These are phyloP conservation scores for Tragelaphus oryx DNA, from an alignment of 2,797 vertebrate species.

Conservation along the genomic window DNA sequence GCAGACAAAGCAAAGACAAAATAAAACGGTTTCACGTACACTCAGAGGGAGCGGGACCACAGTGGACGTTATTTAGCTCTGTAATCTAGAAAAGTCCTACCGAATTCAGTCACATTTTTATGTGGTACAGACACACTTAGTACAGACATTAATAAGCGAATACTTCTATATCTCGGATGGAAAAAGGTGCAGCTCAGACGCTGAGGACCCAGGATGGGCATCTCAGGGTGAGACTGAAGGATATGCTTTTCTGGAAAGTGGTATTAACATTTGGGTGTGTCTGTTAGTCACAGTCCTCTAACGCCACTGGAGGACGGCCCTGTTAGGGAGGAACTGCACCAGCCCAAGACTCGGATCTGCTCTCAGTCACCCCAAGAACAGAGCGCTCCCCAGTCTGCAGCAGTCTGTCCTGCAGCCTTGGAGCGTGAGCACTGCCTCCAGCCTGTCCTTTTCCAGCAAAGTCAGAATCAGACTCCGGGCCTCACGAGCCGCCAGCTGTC, in stretches of 20 bases:
- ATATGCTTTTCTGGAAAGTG: accelerated
- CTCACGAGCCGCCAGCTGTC: accelerated
- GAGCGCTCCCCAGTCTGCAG: accelerated
- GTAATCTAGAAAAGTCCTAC: background rate
- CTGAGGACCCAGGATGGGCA: background rate
- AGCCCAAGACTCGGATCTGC: accelerated
- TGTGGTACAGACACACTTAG: accelerated
- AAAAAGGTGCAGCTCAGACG: accelerated
- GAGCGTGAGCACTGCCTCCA: accelerated
- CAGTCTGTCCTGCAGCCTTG: accelerated
- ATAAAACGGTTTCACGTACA: accelerated
- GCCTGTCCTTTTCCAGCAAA: background rate
- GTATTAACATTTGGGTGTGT: accelerated
- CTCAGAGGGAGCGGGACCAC: background rate
- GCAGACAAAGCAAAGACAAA: background rate
- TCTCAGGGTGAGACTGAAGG: background rate
- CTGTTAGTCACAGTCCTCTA: accelerated
- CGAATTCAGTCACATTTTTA: background rate
- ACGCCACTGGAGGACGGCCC: accelerated
- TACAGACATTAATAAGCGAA: accelerated
- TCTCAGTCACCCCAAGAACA: accelerated
- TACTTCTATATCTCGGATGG: background rate
- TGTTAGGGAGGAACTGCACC: accelerated
- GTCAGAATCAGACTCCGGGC: background rate
- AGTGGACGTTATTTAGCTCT: background rate